Evolutionary conservation across 2,113 vertebrate genomes (phyloP).

Genomic region (Carassius carassius): DNA sequence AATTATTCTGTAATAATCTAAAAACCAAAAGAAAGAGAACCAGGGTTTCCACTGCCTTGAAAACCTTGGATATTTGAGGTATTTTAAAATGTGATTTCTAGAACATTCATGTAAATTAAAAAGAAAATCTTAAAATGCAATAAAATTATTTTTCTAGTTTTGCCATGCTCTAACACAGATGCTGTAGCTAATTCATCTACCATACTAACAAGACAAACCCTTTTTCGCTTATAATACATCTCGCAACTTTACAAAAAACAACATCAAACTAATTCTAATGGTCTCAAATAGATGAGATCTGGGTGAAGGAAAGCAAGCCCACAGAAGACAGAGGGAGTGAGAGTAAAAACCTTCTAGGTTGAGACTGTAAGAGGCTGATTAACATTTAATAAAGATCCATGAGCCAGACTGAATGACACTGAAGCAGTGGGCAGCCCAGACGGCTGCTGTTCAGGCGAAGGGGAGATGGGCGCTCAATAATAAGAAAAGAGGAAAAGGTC

Average conservation of each 20-base stretch:
- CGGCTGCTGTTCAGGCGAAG: conserved; percentile 25
- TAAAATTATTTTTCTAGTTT: too few species aligned
- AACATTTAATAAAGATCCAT: conserved; percentile 40
- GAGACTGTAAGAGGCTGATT: conserved; percentile 31
- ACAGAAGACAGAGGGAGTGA: neutral
- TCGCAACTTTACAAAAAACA: neutral
- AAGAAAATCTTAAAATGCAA: too few species aligned
- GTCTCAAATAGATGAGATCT: conserved; percentile 10
- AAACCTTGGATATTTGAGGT: too few species aligned
- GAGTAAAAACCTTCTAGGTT: conserved; percentile 16
- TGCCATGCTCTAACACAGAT: too few species aligned
- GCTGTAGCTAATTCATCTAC: too few species aligned
- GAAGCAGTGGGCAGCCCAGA: conserved; percentile 37
- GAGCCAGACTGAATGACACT: conserved; percentile 29
- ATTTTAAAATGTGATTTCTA: too few species aligned
- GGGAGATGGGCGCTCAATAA: conserved; percentile 42
- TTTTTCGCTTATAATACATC: neutral
- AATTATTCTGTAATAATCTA: too few species aligned
- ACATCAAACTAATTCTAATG: neutral
- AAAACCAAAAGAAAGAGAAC: too few species aligned
- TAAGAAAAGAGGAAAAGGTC: conserved; percentile 44
- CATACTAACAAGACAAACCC: too few species aligned
- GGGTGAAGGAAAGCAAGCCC: neutral
- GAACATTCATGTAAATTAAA: too few species aligned
- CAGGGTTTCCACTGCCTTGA: too few species aligned